Evolutionary conservation across 2,797 vertebrate species (phyloP).

Genomic region (Sylvilagus floridanus): DNA sequence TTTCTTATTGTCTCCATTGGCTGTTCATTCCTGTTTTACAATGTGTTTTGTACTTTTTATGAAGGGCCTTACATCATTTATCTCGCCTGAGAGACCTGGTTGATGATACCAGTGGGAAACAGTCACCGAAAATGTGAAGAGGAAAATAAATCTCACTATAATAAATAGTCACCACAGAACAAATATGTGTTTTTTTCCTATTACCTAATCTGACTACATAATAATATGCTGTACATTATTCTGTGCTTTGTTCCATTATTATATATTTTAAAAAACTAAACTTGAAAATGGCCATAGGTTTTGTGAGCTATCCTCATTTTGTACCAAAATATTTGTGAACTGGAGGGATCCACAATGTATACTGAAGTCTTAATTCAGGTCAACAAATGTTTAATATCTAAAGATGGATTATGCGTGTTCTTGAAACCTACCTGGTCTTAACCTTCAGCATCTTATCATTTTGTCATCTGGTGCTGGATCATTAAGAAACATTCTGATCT

Average conservation of each 20-base stretch:
- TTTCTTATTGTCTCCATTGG: conserved; percentile 61
- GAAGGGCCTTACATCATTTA: conserved; percentile 92
- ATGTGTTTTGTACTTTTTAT: conserved; percentile 75
- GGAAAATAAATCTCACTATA: conserved; percentile 54
- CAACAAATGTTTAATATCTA: neutral
- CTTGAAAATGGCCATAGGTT: conserved; percentile 46
- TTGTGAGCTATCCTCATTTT: conserved; percentile 51
- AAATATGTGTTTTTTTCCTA: conserved; percentile 48
- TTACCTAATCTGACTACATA: conserved; percentile 46
- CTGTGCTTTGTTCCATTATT: conserved; percentile 36
- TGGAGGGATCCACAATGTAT: neutral
- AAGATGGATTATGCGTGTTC: neutral
- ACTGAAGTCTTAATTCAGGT: neutral
- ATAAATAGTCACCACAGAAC: conserved; percentile 64
- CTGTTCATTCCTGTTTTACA: conserved; percentile 52
- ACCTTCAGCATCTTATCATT: neutral
- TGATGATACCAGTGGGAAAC: conserved; percentile 84
- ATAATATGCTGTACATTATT: conserved; percentile 11
- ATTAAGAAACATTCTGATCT: conserved; percentile 40
- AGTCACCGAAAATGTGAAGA: conserved; percentile 72
- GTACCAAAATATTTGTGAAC: conserved; percentile 1
- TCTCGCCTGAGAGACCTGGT: conserved; percentile 88
- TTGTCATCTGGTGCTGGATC: conserved; percentile 8
- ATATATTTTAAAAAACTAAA: conserved; percentile 8
- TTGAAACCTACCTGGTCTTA: neutral